Evolutionary conservation across 2,888 invertebrate genomes (phyloP), one percentile per base, ranked within the genome.

Genomic region (Thera obeliscata): DNA sequence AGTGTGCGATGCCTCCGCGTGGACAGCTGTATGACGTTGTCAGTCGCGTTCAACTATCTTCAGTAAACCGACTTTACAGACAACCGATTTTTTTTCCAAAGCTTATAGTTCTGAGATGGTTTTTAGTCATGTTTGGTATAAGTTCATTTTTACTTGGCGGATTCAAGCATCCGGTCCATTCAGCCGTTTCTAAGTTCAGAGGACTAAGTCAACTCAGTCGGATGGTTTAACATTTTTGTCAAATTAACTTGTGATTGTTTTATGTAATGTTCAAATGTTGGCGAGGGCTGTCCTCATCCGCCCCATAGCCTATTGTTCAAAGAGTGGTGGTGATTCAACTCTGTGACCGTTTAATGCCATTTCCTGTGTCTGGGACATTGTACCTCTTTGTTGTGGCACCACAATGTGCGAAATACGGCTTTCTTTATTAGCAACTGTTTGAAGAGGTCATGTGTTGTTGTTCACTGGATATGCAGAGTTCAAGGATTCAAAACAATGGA

Each of bases 221-320:
- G 22, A 22, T 22, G 22, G 0, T 22, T 22, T 22, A 22, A 22
- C 22, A 22, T 22, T 22, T 22, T 22, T 38, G 38, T 6, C 6
- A 6, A 38, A 38, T 38, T 38, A 5, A 38, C 2, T 38, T 38
- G 22, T 46, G 43, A 46, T 46, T 46, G 43, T 46, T 46, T 46
- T 46, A 46, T 0, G 9, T 46, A 2, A 9, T 8, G 22, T 46
- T 46, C 2, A 46, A 46, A 46, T 46, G 9, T 46, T 5, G 7
- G 43, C 3, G 43, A 46, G 35, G 12, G 75, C 78, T 73, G 75
- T 76, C 74, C 68, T 73, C 72, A 71, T 74, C 71, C 71, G 76
- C 75, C 73, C 69, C 73, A 75, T 72, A 38, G 64, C 71, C 76
- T 74, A 80, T 81, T 82, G 82, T 81, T 77, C 56, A 67, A 58